phyloP scores from a whole-genome alignment of 2,888 invertebrate genomes.

The Lepidochitona cinerea region DNA sequence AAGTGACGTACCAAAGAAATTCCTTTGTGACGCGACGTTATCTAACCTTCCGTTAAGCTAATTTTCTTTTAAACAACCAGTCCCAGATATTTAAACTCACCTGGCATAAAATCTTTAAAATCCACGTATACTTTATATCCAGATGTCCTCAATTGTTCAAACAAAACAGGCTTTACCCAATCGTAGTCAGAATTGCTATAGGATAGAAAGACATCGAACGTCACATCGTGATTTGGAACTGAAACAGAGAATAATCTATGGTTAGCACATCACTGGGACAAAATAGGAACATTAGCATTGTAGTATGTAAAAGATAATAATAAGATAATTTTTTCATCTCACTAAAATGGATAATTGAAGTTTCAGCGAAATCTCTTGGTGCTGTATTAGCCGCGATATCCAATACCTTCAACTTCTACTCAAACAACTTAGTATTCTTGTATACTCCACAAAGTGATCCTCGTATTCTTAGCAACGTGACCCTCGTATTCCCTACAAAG shows the following conservation, averaged over 20 bases:
- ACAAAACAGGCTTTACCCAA: constrained; percentile 40
- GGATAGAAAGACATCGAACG: constrained; percentile 38
- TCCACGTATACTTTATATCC: constrained; percentile 42
- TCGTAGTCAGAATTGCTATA: constrained; percentile 28
- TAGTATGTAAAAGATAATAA: too few species aligned
- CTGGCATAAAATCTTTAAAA: constrained; percentile 46
- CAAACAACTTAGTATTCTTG: too few species aligned
- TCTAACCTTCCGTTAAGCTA: neutral
- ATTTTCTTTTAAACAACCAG: neutral
- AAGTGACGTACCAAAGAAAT: neutral
- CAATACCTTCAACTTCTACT: too few species aligned
- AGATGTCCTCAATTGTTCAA: constrained; percentile 22
- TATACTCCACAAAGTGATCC: too few species aligned
- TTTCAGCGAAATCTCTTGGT: too few species aligned
- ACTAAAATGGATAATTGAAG: too few species aligned
- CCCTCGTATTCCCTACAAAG: too few species aligned
- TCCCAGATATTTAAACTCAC: constrained; percentile 15
- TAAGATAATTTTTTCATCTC: too few species aligned
- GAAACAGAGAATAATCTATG: neutral
- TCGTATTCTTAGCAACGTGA: too few species aligned
- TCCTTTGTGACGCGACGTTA: neutral
- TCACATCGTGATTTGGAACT: constrained; percentile 33
- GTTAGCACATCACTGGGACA: too few species aligned
- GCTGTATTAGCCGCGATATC: too few species aligned
- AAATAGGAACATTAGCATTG: too few species aligned